A percentile compares a stretch with the other conserved stretches of the same genome.
Evolutionary conservation across 2,888 invertebrate species (phyloP).

Genomic region (Synergus umbraculus): DNA sequence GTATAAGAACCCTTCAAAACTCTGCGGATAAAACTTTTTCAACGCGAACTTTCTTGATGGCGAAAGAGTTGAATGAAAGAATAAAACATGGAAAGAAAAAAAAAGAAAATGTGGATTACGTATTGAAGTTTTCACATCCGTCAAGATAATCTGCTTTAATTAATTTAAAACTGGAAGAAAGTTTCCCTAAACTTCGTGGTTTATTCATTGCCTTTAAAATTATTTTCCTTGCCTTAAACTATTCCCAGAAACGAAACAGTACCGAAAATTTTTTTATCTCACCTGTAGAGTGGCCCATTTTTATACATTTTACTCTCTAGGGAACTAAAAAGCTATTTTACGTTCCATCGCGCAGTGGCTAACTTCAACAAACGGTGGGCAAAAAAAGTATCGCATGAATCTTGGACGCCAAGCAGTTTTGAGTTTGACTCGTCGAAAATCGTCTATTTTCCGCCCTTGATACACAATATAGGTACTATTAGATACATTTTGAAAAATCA

Average conservation of each 20-base stretch:
- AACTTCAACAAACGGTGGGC: no score
- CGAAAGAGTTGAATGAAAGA: slow-evolving; percentile 4
- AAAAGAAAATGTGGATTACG: not conserved
- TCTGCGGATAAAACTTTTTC: slow-evolving; percentile 7
- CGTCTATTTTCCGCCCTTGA: no score
- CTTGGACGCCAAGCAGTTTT: no score
- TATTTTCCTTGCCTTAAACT: not conserved
- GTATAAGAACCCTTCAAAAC: slow-evolving; percentile 48
- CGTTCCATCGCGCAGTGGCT: no score
- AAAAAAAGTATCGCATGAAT: no score
- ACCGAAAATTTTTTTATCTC: no score
- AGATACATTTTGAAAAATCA: no score
- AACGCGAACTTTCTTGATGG: slow-evolving; percentile 25
- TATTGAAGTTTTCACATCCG: slow-evolving; percentile 20
- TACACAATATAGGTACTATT: no score
- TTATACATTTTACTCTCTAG: no score
- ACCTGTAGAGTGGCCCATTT: no score
- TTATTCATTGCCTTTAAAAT: not conserved
- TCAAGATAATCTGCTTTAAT: slow-evolving; percentile 16
- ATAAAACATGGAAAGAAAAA: slow-evolving; percentile 3
- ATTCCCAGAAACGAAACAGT: not conserved
- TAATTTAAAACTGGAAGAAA: slow-evolving; percentile 12
- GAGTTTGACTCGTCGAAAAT: no score
- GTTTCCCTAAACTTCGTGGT: not conserved
- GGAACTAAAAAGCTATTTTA: no score